Evolutionary conservation across 2,797 vertebrate species (phyloP), one percentile per base, ranked within the genome.

Genomic region (Manis pentadactyla): DNA sequence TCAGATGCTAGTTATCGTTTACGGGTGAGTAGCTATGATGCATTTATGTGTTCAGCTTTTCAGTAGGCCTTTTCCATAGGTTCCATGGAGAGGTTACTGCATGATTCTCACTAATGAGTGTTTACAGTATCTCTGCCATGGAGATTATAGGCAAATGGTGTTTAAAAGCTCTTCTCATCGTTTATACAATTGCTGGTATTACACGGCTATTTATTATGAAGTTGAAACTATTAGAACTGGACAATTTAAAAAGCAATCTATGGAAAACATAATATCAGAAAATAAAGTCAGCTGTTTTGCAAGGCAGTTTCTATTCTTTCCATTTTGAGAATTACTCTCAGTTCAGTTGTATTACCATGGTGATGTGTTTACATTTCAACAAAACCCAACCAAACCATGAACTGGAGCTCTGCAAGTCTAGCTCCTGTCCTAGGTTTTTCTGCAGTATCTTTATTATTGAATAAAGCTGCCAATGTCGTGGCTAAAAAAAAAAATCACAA

Each of bases 201-300:
- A 79, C n/a, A 10, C 57, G n/a, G 14, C 7, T 90, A 18, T 77
- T 93, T 13, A 64, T 34, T 94, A 29, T 71, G 73, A 95, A 90
- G 66, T 57, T 96, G 97, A 90, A 85, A 95, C 93, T 95, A 74
- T 87, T 93, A 94, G 57, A 97, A 77, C 19, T 39, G 63, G 66
- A 87, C 11, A 55, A 69, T 5, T 55, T 89, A 6, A 71, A 82
- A 87, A 49, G 64, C 66, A 90, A 79, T 88, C 64, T 97, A 91
- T 69, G 91, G 82, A 73, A 96, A 59, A 51, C 21, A 91, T 42
- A 55, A 39, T 63, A 42, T 64, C 64, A n/a, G 55, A 96, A 97
- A 96, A 90, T 75, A 89, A 86, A 96, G 15, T 79, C 74, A 75
- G 21, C 75, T 29, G 88, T 55, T 90, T 69, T 91, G 79, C 34